Evolutionary conservation across 2,113 vertebrate species (phyloP).

Genomic region (Verasper variegatus): DNA sequence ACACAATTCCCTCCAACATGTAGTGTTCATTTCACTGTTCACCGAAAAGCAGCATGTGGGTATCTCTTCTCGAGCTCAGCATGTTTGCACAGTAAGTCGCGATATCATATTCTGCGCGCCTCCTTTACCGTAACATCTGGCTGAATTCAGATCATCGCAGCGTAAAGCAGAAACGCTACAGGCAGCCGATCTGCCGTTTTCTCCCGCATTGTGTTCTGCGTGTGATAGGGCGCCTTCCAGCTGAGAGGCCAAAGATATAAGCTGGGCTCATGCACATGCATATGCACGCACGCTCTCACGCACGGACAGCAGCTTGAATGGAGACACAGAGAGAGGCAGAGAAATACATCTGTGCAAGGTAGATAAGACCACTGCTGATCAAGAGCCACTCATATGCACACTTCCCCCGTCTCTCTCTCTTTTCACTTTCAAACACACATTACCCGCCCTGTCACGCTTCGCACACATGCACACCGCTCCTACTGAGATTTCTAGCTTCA

Average conservation of each 20-base stretch:
- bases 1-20: neutral
- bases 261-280: conserved; percentile 32
- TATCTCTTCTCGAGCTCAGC: neutral
- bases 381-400: conserved; percentile 17
- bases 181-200: conserved; percentile 44
- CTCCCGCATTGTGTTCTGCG: conserved; percentile 30
- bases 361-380: conserved; percentile 74
- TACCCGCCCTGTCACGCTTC: conserved; percentile 6
- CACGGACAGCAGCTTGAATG: conserved; percentile 27
- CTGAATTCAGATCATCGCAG: conserved; percentile 47
- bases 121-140: conserved; percentile 50
- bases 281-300: neutral
- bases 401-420: neutral
- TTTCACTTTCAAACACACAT: conserved; percentile 45
- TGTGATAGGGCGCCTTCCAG: conserved; percentile 71
- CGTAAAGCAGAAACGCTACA: conserved; percentile 36
- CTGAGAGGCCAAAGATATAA: conserved; percentile 77
- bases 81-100: conserved; percentile 11
- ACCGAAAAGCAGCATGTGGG: neutral
- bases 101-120: conserved; percentile 16
- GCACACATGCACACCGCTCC: conserved; percentile 11
- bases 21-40: too few relatives aligned
- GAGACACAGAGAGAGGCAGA: conserved; percentile 36
- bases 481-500: conserved; percentile 20
- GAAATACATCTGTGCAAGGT: conserved; percentile 69